Percentiles rank a stretch among this genome's conserved stretches.
These are phyloP conservation scores for Haliaeetus leucogaster DNA, from an alignment of 2,113 vertebrate species.

Conservation along the genomic window DNA sequence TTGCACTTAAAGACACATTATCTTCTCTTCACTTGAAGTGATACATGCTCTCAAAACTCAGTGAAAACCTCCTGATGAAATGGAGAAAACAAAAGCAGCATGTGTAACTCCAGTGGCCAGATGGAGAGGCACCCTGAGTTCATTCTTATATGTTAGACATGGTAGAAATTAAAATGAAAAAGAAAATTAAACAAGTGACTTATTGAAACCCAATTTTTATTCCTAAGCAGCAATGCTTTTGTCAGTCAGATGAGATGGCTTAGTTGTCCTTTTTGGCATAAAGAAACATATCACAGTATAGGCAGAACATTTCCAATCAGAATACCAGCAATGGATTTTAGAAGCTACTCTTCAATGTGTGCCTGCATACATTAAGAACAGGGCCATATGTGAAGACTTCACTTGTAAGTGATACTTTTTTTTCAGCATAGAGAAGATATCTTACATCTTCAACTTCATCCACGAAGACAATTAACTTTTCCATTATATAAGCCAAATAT, in stretches of 20 bases:
- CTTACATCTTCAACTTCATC: conserved; percentile 82
- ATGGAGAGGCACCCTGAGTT: neutral
- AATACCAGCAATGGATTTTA: neutral
- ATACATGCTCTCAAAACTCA: neutral
- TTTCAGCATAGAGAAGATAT: neutral
- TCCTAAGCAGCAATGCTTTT: neutral
- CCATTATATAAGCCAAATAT: conserved; percentile 87
- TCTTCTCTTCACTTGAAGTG: neutral
- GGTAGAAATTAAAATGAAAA: neutral
- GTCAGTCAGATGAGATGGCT: neutral
- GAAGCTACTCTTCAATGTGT: neutral
- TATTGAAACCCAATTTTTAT: neutral
- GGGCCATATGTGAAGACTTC: neutral
- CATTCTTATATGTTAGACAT: neutral
- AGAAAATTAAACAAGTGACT: neutral
- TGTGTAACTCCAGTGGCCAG: neutral
- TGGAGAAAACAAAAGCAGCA: neutral
- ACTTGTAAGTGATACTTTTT: neutral
- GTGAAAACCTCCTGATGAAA: neutral
- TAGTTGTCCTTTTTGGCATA: neutral
- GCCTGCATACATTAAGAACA: neutral
- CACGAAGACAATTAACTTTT: conserved; percentile 83
- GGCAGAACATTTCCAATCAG: neutral
- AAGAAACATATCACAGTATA: neutral
- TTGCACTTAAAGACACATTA: neutral